phyloP scores from a whole-genome alignment of 2,888 invertebrate genomes.

The Pseudococcus jackbeardsleyi region DNA sequence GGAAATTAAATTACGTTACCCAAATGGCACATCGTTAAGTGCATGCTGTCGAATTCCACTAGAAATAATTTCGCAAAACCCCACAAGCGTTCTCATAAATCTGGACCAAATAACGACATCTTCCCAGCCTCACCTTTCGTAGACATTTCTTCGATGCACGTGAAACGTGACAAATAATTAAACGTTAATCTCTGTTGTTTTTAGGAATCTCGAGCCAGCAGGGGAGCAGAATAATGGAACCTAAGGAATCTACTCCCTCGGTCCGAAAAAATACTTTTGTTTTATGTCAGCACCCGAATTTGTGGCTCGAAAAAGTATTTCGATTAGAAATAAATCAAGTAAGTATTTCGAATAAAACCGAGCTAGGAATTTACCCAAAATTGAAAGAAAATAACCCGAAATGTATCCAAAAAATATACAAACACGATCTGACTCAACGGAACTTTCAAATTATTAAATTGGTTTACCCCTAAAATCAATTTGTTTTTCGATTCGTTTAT shows the following conservation, averaged over 20 bases:
- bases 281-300: too few relatives aligned
- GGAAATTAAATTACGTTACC: slow-evolving; percentile 34
- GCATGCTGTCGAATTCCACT: slow-evolving; percentile 38
- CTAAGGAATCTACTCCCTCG: too few relatives aligned
- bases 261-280: too few relatives aligned
- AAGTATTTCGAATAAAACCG: too few relatives aligned
- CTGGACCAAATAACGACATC: neutral
- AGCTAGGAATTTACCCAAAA: too few relatives aligned
- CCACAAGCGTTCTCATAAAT: slow-evolving; percentile 4
- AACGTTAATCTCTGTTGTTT: neutral
- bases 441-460: too few relatives aligned
- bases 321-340: too few relatives aligned
- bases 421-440: too few relatives aligned
- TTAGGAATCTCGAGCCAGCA: neutral
- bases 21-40: slow-evolving; percentile 34
- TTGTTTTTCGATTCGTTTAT: neutral
- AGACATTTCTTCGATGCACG: neutral
- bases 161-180: slow-evolving; percentile 14
- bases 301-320: too few relatives aligned
- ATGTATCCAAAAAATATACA: too few relatives aligned
- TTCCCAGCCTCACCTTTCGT: neutral
- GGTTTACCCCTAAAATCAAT: neutral
- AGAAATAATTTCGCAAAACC: slow-evolving; percentile 12
- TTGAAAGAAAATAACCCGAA: too few relatives aligned
- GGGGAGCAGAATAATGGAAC: neutral